Base-by-base conservation (phyloP, 2,888 invertebrate genomes). In the Thymelicus acteon region DNA sequence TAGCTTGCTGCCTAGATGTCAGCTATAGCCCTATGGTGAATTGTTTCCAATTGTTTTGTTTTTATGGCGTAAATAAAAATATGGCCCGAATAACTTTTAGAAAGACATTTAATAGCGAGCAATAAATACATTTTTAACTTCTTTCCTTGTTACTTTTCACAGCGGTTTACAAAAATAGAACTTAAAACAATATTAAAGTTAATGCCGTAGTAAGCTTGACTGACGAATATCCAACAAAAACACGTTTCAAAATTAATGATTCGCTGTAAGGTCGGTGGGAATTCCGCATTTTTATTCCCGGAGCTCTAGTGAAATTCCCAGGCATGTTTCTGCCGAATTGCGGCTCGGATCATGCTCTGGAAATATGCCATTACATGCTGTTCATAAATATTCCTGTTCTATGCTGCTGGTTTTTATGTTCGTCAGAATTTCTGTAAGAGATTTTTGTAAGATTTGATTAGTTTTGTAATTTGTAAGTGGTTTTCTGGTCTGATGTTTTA, bases 321-420 rank as follows among this genome's bases (percentile, higher is more conserved):
- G 52, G 19, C 63, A 52, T 63, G 63, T 58, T 24, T 10, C 49
- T 12, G 24, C 10, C 0, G 39, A 60, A 67, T 58, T 58, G 48
- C 19, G 60, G 47, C 6, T 44, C 48, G 48, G 8, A 37, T 10
- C 49, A 47, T 19, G 13, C 62, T 8, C 19, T n/a, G 47, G 19
- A 57, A 65, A 65, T 44, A 24, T 66, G 66, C 57, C n/a, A 31
- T 54, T 57, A 58, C 58, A 66, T 37, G 66, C 58, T 66, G 24
- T 49, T n/a, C 44, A 44, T 66, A 66, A 66, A 66, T 66, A 63
- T 63, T 49, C 62, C 49, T 39, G 58, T 58, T 39, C n/a, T 37
- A 37, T n/a, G 39, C 7, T 0, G 7, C 0, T 58, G 24, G 13
- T 58, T 58, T 58, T 39, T 58, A n/a, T 39, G 7, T 39, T 13